Base-by-base conservation (phyloP, 2,888 invertebrate species). In the Sussaba pulchella region DNA sequence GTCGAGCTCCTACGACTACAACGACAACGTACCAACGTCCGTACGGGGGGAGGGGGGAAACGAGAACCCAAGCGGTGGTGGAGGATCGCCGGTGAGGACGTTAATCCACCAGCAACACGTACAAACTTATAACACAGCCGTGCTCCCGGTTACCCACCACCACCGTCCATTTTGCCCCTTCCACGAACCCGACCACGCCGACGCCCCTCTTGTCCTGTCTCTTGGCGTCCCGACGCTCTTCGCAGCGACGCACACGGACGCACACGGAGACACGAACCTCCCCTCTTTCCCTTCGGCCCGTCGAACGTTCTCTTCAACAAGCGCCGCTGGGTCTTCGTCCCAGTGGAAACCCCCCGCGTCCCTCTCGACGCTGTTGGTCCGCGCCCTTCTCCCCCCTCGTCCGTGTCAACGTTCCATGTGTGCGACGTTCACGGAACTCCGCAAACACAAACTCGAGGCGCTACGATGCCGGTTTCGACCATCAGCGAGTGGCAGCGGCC, bases 71-170 rank as follows among this genome's bases (percentile, higher is more conserved):
- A 45, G 47, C 54, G 54, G 74, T 77, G 81, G 78, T 71, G 66
- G n/a, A n/a, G n/a, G 78, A 39, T 21, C 17, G 72, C 39, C 78
- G n/a, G 81, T 78, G 74, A 73, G 78, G 74, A 78, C 47, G 52
- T 66, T 75, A 72, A 77, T 74, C 81, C 74, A 81, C 81, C 78
- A 78, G 78, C 73, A 70, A 73, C 66, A 21, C 17, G 31, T 26
- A 17, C 2, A 43, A 41, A 24, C 10, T 26, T 6, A 54, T 12
- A 41, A 54, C 39, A 47, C 69, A 61, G 72, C 45, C 54, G 64
- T 66, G 66, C 59, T 79, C 70, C 66, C 88, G 86, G 85, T 87
- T 87, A 87, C 87, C 87, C 87, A 87, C 89, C 87, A 85, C 88
- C 86, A 84, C 85, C 81, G 82, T 84, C 86, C 85, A 75, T 83